phyloP scores from a whole-genome alignment of 2,113 vertebrate genomes.

The Oryzias melastigma region DNA sequence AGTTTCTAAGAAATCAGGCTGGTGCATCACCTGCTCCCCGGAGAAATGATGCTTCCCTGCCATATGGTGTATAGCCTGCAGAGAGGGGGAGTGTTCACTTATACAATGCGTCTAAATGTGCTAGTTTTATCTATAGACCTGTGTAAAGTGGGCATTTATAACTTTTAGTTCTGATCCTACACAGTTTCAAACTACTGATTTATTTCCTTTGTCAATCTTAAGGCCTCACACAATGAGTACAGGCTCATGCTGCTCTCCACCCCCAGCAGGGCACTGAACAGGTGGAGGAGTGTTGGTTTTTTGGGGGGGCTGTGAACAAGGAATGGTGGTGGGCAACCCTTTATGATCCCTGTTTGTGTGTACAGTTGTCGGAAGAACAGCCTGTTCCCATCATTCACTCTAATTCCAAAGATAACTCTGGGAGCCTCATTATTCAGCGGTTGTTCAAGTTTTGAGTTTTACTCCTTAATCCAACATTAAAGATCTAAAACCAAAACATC shows the following conservation, averaged over 20 bases:
- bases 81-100: constrained; percentile 8
- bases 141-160: background rate
- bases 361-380: constrained; percentile 53
- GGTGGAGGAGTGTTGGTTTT: constrained; percentile 62
- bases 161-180: constrained; percentile 7
- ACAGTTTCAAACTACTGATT: background rate
- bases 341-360: constrained; percentile 54
- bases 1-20: constrained; percentile 29
- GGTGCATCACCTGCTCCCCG: constrained; percentile 26
- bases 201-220: constrained; percentile 30
- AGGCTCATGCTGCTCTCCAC: constrained; percentile 10
- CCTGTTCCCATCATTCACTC: constrained; percentile 35
- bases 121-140: background rate
- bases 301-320: constrained; percentile 24
- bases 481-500: background rate
- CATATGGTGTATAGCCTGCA: constrained; percentile 28
- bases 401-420: background rate
- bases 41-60: constrained; percentile 43
- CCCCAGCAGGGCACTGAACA: constrained; percentile 57
- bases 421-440: background rate
- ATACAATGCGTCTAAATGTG: constrained; percentile 2
- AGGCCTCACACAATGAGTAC: constrained; percentile 4
- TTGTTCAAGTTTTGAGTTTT: constrained; percentile 9
- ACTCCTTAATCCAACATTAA: background rate
- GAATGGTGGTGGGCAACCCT: constrained; percentile 13